These are phyloP conservation scores for Rhinella marina DNA, from an alignment of 2,797 vertebrate species.

Conservation along the genomic window DNA sequence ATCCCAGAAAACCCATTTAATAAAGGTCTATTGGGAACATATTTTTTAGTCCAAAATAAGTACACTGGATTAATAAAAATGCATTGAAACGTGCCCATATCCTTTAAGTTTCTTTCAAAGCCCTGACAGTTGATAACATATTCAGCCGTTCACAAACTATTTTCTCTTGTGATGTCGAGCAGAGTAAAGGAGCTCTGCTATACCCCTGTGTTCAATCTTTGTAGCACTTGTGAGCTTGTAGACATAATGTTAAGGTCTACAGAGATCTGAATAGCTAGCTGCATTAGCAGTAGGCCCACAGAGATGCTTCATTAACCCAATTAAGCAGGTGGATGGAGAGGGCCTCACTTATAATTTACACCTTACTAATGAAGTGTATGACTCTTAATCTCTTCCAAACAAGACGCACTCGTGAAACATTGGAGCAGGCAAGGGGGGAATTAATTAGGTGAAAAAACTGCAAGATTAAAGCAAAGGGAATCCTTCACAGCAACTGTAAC, in stretches of 20 bases:
- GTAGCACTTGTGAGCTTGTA: slow-evolving; percentile 67
- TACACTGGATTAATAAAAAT: too few relatives aligned
- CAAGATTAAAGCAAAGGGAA: slow-evolving; percentile 88
- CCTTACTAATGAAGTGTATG: slow-evolving; percentile 89
- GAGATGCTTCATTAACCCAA: slow-evolving; percentile 89
- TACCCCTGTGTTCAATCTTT: slow-evolving; percentile 43
- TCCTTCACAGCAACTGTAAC: slow-evolving; percentile 81
- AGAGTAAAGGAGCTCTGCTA: background rate
- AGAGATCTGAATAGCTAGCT: slow-evolving; percentile 69
- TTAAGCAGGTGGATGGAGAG: slow-evolving; percentile 89
- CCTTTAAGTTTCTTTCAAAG: background rate
- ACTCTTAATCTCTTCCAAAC: slow-evolving; percentile 93
- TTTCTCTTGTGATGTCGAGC: background rate
- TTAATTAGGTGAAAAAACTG: slow-evolving; percentile 92
- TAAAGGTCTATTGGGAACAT: too few relatives aligned
- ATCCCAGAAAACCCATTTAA: too few relatives aligned
- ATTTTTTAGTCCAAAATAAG: too few relatives aligned
- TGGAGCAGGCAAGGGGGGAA: slow-evolving; percentile 83
- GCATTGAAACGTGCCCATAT: too few relatives aligned
- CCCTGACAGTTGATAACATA: slow-evolving; percentile 1
- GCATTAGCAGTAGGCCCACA: slow-evolving; percentile 75
- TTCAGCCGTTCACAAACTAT: background rate
- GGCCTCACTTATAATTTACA: slow-evolving; percentile 88
- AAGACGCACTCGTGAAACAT: slow-evolving; percentile 87
- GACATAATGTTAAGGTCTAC: slow-evolving; percentile 68